Percentiles rank a stretch among this genome's conserved stretches.
These are phyloP conservation scores for Steinernema feltiae DNA, from an alignment of 1,140 invertebrate genomes.

Conservation along the genomic window DNA sequence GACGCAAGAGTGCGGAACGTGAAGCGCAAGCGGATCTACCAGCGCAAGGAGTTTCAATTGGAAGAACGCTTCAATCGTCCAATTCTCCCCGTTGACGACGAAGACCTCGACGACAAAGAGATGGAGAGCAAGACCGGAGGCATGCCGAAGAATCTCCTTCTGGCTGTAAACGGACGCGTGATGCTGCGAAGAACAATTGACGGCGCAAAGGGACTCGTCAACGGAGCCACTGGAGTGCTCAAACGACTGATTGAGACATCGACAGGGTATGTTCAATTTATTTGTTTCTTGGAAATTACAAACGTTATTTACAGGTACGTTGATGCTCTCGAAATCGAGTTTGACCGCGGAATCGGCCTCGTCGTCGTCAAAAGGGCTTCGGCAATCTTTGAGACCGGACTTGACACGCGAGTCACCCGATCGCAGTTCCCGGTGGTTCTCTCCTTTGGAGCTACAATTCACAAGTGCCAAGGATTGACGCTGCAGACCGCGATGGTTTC, in stretches of 20 bases:
- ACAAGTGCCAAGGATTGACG: conserved; percentile 59
- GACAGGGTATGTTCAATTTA: no score
- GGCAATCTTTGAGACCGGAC: neutral
- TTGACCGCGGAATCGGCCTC: neutral
- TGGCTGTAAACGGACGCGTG: neutral
- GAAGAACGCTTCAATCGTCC: neutral
- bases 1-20: neutral
- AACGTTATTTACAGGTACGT: neutral
- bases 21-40: neutral
- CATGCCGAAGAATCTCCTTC: neutral
- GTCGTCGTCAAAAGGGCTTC: neutral
- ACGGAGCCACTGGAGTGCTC: neutral
- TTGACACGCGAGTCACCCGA: conserved; percentile 18
- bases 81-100: neutral
- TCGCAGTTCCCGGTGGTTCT: conserved; percentile 58
- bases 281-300: no score
- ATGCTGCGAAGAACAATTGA: conserved; percentile 11
- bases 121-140: neutral
- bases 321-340: neutral
- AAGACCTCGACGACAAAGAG: neutral
- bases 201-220: neutral
- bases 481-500: conserved; percentile 52
- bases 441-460: conserved; percentile 59
- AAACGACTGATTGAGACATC: no score
- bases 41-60: neutral